Conservation (phyloP, 2,113 vertebrate species). For the Podilymbus podiceps region DNA sequence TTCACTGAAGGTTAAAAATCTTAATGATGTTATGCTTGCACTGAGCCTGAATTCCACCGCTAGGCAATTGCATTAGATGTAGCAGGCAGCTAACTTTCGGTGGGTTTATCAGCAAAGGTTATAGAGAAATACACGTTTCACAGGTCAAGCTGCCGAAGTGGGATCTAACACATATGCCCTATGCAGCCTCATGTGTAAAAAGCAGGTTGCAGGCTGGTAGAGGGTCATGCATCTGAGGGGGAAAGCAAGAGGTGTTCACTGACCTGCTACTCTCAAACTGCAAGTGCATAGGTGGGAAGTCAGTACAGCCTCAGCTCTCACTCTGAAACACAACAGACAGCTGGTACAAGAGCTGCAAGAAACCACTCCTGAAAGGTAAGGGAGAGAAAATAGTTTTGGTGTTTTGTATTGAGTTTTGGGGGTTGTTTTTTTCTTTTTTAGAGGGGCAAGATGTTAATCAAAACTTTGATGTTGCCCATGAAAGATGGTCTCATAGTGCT, state of each 20-base stretch:
- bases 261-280: background rate
- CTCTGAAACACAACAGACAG: rapidly evolving
- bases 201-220: background rate
- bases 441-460: background rate
- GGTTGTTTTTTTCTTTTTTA: background rate
- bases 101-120: background rate
- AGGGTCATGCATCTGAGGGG: background rate
- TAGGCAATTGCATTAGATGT: background rate
- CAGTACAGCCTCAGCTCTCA: background rate
- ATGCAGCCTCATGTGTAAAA: background rate
- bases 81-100: background rate
- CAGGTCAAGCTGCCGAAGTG: background rate
- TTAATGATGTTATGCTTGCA: background rate
- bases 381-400: background rate
- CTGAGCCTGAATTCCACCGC: background rate
- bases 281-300: background rate
- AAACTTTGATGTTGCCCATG: rapidly evolving
- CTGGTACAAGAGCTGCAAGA: background rate
- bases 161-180: background rate
- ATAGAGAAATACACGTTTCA: background rate
- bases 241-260: background rate
- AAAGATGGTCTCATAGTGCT: background rate
- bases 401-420: background rate
- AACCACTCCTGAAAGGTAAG: background rate
- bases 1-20: background rate